Evolutionary conservation across 2,797 vertebrate genomes (phyloP).

Genomic region (Peromyscus aztecus): DNA sequence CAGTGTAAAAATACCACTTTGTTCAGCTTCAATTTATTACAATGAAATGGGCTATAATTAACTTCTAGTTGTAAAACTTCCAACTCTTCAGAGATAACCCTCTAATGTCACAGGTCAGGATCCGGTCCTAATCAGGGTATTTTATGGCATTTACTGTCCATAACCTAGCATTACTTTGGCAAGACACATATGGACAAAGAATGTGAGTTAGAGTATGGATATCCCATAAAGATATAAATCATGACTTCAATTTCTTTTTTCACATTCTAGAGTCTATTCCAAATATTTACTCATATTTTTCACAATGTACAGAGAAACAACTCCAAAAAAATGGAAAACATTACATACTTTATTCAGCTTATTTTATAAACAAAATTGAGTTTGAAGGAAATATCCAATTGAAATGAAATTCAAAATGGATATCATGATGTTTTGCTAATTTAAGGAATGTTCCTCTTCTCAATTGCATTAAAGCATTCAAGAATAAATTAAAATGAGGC

Average conservation of each 20-base stretch:
- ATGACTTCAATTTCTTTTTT: constrained; percentile 33
- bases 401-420: not conserved
- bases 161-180: not conserved
- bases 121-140: not conserved
- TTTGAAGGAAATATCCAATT: constrained; percentile 15
- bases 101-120: not conserved
- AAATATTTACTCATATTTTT: constrained; percentile 43
- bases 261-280: not conserved
- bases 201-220: not conserved
- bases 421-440: not conserved
- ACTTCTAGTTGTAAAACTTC: constrained; percentile 14
- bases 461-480: not conserved
- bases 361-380: constrained; percentile 16
- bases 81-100: not conserved
- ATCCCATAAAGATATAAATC: not conserved
- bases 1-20: not conserved
- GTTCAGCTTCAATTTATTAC: not conserved
- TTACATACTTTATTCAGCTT: constrained; percentile 12
- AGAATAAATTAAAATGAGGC: constrained; percentile 23
- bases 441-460: constrained; percentile 12
- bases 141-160: constrained; percentile 22
- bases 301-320: constrained; percentile 1
- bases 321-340: not conserved
- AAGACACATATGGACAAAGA: constrained; percentile 30
- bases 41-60: constrained; percentile 25